Percentiles rank a stretch among this genome's conserved stretches.
phyloP scores from a whole-genome alignment of 2,113 vertebrate genomes.

The Gymnobelideus leadbeateri region DNA sequence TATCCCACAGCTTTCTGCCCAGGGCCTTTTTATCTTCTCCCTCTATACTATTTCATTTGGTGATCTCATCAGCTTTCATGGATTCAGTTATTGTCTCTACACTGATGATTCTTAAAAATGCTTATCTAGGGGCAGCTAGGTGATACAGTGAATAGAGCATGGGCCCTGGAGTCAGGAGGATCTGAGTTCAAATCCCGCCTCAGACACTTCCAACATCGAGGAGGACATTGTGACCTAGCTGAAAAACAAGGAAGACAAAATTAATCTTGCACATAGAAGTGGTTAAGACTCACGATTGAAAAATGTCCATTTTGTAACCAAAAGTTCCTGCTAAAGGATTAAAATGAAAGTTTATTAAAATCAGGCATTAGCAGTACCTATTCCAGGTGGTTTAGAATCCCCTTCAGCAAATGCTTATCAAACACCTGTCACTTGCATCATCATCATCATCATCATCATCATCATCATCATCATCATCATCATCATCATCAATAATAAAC shows the following conservation, averaged over 20 bases:
- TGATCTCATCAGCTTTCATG: background rate
- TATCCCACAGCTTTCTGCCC: background rate
- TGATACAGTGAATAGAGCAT: no score
- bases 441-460: background rate
- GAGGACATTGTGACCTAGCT: background rate
- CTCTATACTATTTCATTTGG: background rate
- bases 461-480: background rate
- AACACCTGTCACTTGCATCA: background rate
- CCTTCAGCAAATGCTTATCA: background rate
- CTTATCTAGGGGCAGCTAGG: background rate
- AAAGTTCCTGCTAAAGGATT: background rate
- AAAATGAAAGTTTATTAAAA: slow-evolving; percentile 19
- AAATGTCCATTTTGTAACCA: slow-evolving; percentile 1
- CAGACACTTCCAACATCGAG: background rate
- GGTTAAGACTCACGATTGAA: slow-evolving; percentile 23
- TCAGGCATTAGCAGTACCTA: background rate
- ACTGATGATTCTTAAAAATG: background rate
- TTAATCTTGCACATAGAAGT: background rate
- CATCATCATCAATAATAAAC: background rate
- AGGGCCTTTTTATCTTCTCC: background rate
- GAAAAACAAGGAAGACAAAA: background rate
- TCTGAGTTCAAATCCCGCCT: no score
- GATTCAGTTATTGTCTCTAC: background rate
- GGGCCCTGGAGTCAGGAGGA: no score
- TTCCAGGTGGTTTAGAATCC: background rate